These are phyloP conservation scores for Spea bombifrons DNA, from an alignment of 2,113 vertebrate genomes.

Conservation along the genomic window DNA sequence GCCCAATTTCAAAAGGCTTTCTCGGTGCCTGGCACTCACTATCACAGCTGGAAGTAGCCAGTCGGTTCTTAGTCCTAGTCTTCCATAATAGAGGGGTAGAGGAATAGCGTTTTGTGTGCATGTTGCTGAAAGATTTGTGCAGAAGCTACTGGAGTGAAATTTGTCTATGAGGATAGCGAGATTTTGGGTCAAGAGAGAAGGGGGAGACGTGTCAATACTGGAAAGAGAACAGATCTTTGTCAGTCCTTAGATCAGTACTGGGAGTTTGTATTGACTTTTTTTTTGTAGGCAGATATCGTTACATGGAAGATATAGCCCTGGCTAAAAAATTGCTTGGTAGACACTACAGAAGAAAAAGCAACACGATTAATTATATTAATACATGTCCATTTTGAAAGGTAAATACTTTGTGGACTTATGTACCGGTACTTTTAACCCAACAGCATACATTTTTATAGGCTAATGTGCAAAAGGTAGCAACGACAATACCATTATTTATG, in stretches of 20 bases:
- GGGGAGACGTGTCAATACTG: not conserved
- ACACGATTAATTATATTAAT: too few species aligned
- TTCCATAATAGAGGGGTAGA: not conserved
- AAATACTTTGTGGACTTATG: too few species aligned
- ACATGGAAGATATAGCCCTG: too few species aligned
- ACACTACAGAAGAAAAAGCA: too few species aligned
- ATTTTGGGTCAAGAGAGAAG: not conserved
- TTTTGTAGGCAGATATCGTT: too few species aligned
- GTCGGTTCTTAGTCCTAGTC: not conserved
- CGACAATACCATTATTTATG: too few species aligned
- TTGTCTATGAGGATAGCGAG: not conserved
- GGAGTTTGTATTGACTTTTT: not conserved
- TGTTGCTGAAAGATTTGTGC: not conserved
- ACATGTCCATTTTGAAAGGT: too few species aligned
- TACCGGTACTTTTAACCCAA: too few species aligned
- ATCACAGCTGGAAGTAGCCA: conserved; percentile 57
- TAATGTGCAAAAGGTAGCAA: too few species aligned
- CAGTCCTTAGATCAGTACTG: not conserved
- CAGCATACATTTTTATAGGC: too few species aligned
- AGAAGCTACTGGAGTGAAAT: not conserved
- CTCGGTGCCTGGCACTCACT: conserved; percentile 52
- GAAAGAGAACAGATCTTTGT: not conserved
- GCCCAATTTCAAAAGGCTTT: conserved; percentile 62
- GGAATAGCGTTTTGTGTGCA: not conserved
- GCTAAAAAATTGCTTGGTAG: too few species aligned